Conservation (phyloP, 2,797 vertebrate species). For the Siniperca scherzeri region DNA sequence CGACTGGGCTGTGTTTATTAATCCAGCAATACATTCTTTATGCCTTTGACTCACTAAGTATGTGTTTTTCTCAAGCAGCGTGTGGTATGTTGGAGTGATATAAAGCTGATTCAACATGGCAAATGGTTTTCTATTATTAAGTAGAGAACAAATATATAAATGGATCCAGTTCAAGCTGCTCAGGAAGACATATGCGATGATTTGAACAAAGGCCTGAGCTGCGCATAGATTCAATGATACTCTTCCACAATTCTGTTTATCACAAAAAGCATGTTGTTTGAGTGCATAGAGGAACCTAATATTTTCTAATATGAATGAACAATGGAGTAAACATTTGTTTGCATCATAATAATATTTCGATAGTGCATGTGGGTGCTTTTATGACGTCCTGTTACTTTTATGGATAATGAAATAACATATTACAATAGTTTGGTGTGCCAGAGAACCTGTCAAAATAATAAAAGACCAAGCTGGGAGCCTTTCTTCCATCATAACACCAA, state of each 20-base stretch:
- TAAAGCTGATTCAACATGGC: slow-evolving; percentile 3
- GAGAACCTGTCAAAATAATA: too few species aligned
- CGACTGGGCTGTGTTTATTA: background rate
- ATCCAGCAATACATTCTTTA: slow-evolving; percentile 1
- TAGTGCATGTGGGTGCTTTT: background rate
- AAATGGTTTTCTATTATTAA: background rate
- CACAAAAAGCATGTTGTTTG: slow-evolving; percentile 1
- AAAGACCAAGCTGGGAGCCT: background rate
- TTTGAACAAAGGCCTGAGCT: slow-evolving; percentile 13
- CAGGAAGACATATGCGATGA: background rate
- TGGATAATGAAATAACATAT: slow-evolving; percentile 2
- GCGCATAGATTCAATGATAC: background rate
- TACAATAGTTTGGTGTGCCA: background rate
- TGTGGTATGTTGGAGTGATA: background rate
- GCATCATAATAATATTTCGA: slow-evolving; percentile 7
- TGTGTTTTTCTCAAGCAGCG: slow-evolving; percentile 5
- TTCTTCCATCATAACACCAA: background rate
- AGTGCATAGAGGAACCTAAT: background rate
- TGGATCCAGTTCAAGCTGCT: background rate
- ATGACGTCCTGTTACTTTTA: background rate
- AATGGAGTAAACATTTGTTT: background rate
- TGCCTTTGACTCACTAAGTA: background rate
- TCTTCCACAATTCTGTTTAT: slow-evolving; percentile 11
- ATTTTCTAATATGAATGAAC: slow-evolving; percentile 7
- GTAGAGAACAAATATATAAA: background rate